Conservation (phyloP, 35 echinoderm and acorn worm genomes). For the Chiridota heheva region DNA sequence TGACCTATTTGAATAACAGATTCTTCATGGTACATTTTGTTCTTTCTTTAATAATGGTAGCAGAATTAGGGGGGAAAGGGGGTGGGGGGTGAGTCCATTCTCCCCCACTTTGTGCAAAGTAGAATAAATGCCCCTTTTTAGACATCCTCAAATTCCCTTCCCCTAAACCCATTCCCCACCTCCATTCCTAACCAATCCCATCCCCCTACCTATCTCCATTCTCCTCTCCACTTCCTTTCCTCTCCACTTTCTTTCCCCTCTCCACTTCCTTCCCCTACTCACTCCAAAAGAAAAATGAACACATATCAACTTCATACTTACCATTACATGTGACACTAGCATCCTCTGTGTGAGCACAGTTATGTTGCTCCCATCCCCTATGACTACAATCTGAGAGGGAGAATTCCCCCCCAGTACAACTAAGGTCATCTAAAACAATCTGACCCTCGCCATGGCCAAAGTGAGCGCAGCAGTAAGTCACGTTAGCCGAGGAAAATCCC, state of each 20-base stretch:
- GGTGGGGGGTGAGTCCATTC: too few species aligned
- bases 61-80: not conserved
- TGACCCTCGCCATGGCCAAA: slow-evolving; percentile 62
- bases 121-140: not conserved
- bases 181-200: not conserved
- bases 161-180: too few species aligned
- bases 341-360: slow-evolving; percentile 95
- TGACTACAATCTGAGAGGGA: slow-evolving; percentile 55
- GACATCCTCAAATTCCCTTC: too few species aligned
- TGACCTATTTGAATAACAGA: too few species aligned
- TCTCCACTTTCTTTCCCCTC: too few species aligned
- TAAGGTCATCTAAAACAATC: slow-evolving; percentile 73
- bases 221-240: too few species aligned
- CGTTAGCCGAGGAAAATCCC: slow-evolving; percentile 55
- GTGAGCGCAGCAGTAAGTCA: slow-evolving; percentile 40
- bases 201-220: not conserved
- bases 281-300: not conserved
- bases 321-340: slow-evolving; percentile 84
- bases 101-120: too few species aligned
- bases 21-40: not conserved
- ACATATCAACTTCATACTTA: slow-evolving; percentile 25
- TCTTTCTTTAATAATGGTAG: not conserved
- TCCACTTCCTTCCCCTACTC: too few species aligned
- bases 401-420: slow-evolving; percentile 53
- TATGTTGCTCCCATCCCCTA: slow-evolving; percentile 67